Evolutionary conservation across 2,113 vertebrate species (phyloP), one percentile per base, ranked within the genome.

Genomic region (Malurus melanocephalus): DNA sequence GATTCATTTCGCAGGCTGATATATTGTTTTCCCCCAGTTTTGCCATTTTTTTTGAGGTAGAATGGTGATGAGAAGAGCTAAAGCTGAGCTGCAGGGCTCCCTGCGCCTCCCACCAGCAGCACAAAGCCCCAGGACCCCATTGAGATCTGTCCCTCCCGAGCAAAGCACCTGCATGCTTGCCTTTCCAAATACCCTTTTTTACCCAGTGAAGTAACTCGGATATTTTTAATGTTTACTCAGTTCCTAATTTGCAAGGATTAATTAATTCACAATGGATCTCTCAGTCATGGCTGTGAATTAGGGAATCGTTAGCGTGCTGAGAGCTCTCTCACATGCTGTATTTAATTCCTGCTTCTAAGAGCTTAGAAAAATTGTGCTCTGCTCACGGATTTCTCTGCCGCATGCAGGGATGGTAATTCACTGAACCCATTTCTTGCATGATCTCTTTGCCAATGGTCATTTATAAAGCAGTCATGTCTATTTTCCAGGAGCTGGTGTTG

Each of bases 181-280:
- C 53, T 87, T 90, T 71, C 45, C 62, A 51, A 53, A 38, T 24
- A 20, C 8, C 8, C 7, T 26, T 35, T 33, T 30, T 35, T 59
- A 9, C 2, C 19, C 10, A 28, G 43, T 38, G 49, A 80, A 88
- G 57, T 40, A 60, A 62, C 53, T 32, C 16, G 30, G 21, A 45
- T 45, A 67, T 75, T 86, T 91, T n/a, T 1, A 48, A 59, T 72
- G 42, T 87, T 84, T 85, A 59, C 72, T 88, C 46, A 46, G 32
- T 81, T 92, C 73, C 66, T 81, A 81, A 89, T 79, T 90, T 79
- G 51, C 43, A 79, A 85, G 67, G 48, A 95, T 90, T 85, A 94
- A 87, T 84, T 79, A 89, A 88, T 82, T 84, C 67, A 89, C 81
- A 89, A 71, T 74, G 68, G 67, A 26, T 92, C 43, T 60, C 81